Evolutionary conservation across 2,113 vertebrate genomes (phyloP), one percentile per base, ranked within the genome.

Genomic region (Dipodomys merriami): DNA sequence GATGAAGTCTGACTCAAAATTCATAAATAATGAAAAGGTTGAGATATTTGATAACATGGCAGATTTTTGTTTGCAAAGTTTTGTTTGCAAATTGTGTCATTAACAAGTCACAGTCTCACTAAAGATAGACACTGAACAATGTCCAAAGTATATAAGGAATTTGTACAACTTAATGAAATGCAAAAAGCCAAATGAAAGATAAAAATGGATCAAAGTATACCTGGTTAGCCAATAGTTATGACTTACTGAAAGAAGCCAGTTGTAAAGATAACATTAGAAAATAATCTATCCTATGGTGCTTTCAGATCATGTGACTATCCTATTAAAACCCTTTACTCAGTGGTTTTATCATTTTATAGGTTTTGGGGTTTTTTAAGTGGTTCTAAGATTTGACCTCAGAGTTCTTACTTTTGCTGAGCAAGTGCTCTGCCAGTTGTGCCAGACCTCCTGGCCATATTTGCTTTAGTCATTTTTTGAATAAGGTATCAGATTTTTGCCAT

Each of bases 51-150:
- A 80, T 35, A 80, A 22, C 23, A 73, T 64, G 4, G 71, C 79
- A 74, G 69, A 49, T 49, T 49, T 49, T 49, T 49, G 49, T 49
- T 64, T 1, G 39, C 35, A 57, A 60, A 35, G 11, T 60, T 76
- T 67, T 74, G 6, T 87, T 67, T 81, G 68, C 10, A 86, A 80
- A 94, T 11, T 86, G 7, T 69, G 67, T 19, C 62, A 39, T 65
- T 82, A 80, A 76, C 9, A 94, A 91, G 25, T 79, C 49, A 78
- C 27, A 88, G 46, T 60, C 33, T 85, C 44, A 87, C 20, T 84
- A 64, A 93, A 86, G 69, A 60, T 69, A 53, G 30, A 86, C 60
- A 23, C 18, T 90, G 83, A 57, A 49, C 27, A 80, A 19, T 94
- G 13, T 39, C 44, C 72, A 39, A 83, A 80, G 23, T 69, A 87